These are phyloP conservation scores for Steinernema hermaphroditum DNA, from an alignment of 2,888 invertebrate species.

Conservation along the genomic window DNA sequence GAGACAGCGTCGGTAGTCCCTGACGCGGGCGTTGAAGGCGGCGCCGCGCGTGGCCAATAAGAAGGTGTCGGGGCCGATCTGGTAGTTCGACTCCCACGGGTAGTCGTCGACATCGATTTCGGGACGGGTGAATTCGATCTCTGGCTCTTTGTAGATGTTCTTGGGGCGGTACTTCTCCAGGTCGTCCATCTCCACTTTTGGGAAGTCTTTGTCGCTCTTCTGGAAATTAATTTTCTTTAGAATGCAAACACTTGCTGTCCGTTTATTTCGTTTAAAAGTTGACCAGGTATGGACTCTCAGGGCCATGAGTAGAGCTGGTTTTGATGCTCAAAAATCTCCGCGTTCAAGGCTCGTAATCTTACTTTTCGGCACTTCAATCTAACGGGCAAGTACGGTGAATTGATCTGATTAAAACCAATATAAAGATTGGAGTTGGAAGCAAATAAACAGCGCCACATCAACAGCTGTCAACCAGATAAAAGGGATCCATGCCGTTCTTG, in stretches of 20 bases:
- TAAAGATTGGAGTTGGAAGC: no score
- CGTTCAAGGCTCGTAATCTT: no score
- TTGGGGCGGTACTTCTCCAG: slow-evolving; percentile 59
- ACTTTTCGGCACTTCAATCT: no score
- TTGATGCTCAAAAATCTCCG: no score
- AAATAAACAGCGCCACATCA: no score
- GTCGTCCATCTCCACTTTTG: slow-evolving; percentile 51
- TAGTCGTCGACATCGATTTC: slow-evolving; percentile 64
- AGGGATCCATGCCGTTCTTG: no score
- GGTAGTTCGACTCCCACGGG: slow-evolving; percentile 69
- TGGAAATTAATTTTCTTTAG: slow-evolving; percentile 31
- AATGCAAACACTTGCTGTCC: background rate
- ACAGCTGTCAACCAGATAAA: no score
- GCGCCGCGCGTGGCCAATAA: slow-evolving; percentile 88
- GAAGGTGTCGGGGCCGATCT: slow-evolving; percentile 94
- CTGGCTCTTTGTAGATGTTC: slow-evolving; percentile 41
- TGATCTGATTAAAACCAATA: no score
- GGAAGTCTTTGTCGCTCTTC: slow-evolving; percentile 43
- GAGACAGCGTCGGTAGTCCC: slow-evolving; percentile 60
- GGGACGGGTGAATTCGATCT: slow-evolving; percentile 32
- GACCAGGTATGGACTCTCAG: no score
- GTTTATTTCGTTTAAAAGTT: slow-evolving; percentile 21
- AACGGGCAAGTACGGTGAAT: no score
- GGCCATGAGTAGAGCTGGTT: no score
- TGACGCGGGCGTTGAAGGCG: slow-evolving; percentile 78